Conservation (phyloP, 2,113 vertebrate genomes). For the Gadus chalcogrammus region DNA sequence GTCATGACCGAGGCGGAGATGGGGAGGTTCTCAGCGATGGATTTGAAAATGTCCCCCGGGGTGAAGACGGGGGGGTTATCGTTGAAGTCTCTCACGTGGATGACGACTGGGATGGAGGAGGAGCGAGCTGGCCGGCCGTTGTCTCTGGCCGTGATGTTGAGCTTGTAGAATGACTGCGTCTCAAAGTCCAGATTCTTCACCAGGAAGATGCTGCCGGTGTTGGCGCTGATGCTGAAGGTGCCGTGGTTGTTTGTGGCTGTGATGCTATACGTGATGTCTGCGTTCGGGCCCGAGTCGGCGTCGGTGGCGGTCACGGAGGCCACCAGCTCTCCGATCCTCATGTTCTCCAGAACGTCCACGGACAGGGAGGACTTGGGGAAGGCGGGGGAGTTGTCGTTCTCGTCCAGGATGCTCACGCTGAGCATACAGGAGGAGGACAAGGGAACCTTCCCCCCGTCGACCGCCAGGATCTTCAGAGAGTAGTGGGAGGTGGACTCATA, state of each 20-base stretch:
- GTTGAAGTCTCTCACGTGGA: constrained; percentile 93
- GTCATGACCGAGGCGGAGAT: constrained; percentile 86
- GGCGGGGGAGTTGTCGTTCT: constrained; percentile 93
- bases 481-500: constrained; percentile 88
- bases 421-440: constrained; percentile 87
- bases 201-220: constrained; percentile 93
- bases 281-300: constrained; percentile 88
- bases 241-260: constrained; percentile 90
- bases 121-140: constrained; percentile 86
- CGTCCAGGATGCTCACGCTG: constrained; percentile 87
- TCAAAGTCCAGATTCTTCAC: constrained; percentile 93
- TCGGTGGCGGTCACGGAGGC: constrained; percentile 91
- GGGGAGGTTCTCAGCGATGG: constrained; percentile 90
- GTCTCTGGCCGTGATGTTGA: constrained; percentile 93
- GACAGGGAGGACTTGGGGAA: constrained; percentile 86
- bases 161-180: constrained; percentile 88
- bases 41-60: constrained; percentile 92
- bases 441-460: constrained; percentile 78
- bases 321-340: constrained; percentile 93
- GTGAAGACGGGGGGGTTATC: constrained; percentile 93
- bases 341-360: constrained; percentile 92
- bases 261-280: constrained; percentile 91
- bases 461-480: constrained; percentile 85
- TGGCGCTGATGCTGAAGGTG: constrained; percentile 94
- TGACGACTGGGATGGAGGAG: constrained; percentile 87